Base-by-base conservation (phyloP, 2,888 invertebrate species). In the Bombylius major region DNA sequence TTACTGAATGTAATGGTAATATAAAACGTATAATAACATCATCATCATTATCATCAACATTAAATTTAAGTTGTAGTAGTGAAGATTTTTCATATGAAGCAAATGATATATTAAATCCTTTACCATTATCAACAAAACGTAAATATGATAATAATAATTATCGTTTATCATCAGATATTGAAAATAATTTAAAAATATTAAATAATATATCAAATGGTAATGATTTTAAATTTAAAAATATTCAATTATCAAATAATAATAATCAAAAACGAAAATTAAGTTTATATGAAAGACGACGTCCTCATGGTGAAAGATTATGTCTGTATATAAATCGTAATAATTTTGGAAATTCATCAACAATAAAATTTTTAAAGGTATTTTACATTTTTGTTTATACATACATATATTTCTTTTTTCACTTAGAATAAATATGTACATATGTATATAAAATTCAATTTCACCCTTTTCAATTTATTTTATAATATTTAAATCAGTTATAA, bases 61-160 rank as follows among this genome's bases (percentile, higher is more conserved):
- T 42, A 42, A 11, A 42, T 42, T 5, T 11, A 11, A 42, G 11
- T 11, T 42, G 11, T 42, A 7, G 11, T 11, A 42, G 9, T 36
- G 36, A 36, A 8, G 9, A 36, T 42, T 11, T 4, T 42, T 11
- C 8, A 76, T 5, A 77, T 71, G 69, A 72, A 76, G 77, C 60
- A 63, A 70, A 58, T 71, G 81, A 69, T 76, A 76, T 69, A 63
- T 75, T 59, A 63, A 70, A 67, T 32, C 72, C 69, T 31, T 60
- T 69, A 60, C 70, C 67, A 12, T 6, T 23, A 42, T 11, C 33
- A 60, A 47, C 53, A n/a, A 42, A 13, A 23, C 34, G 31, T 36
- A n/a, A 47, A 39, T 46, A 62, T 55, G 58, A 56, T 14, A 57
- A 57, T 47, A 62, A 64, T n/a, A 67, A 66, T 50, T 50, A 63